phyloP scores from a whole-genome alignment of 2,113 vertebrate genomes.

The Turnix velox region DNA sequence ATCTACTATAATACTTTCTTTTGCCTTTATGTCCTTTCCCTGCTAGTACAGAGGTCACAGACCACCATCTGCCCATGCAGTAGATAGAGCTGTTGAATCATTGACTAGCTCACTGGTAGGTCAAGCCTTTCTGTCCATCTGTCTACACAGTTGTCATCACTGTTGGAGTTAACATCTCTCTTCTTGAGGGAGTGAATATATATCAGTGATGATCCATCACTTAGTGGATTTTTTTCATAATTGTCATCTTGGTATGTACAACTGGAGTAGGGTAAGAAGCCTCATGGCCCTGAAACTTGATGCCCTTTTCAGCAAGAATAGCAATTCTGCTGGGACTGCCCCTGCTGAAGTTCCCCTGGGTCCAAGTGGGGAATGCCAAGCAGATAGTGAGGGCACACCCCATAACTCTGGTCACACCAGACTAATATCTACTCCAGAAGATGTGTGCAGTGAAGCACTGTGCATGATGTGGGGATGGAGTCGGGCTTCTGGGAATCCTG shows the following conservation, averaged over 20 bases:
- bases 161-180: neutral
- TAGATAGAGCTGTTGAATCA: neutral
- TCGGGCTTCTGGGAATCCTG: neutral
- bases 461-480: neutral
- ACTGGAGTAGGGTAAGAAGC: neutral
- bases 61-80: neutral
- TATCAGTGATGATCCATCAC: neutral
- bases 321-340: neutral
- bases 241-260: neutral
- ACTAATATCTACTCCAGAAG: rapidly evolving
- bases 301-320: neutral
- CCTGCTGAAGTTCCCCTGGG: neutral
- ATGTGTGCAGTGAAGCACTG: rapidly evolving
- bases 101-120: neutral
- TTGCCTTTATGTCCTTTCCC: neutral
- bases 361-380: neutral
- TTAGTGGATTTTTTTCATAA: neutral
- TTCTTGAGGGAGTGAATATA: neutral
- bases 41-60: neutral
- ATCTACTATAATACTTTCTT: neutral
- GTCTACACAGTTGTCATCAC: neutral
- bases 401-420: rapidly evolving
- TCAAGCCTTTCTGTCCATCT: neutral
- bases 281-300: neutral
- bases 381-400: neutral